Evolutionary conservation across 2,113 vertebrate species (phyloP), one percentile per base, ranked within the genome.

Genomic region (Barbus barbus): DNA sequence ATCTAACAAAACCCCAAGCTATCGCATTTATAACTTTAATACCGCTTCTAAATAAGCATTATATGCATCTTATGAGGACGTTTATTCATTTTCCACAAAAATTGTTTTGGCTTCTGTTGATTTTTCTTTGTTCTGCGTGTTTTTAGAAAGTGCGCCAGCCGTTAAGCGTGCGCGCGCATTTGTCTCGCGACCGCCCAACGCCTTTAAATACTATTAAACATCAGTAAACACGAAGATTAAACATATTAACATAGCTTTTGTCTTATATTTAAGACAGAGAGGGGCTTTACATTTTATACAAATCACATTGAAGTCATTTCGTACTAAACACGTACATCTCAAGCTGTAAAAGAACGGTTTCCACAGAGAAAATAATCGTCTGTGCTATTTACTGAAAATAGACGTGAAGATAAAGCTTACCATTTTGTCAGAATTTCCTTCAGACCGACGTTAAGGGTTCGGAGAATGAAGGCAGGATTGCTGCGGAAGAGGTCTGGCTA

Each of bases 361-460:
- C 1, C 12, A 63, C 20, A 48, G 11, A 24, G 24, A 74, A 18
- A 60, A 36, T 16, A 83, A 8, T 22, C 26, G 3, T 20, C 9
- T 58, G 12, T 9, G 2, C 5, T 9, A 16, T n/a, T 58, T 36
- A 36, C 58, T 22, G 11, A 60, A 22, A 53, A 26, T 2, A 11
- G 24, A 20, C 11, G 5, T 6, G 3, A 38, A 63, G 26, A 4
- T 9, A 31, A 5, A 2, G 86, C 91, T 89, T 28, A 93, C 92
- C 92, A 92, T 93, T 85, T 89, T 89, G 89, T 13, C 0, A 31
- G 36, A 74, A 56, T 76, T 79, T 86, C 87, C 91, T 91, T 90
- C 86, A 56, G 1, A 13, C 90, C 91, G 92, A 91, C 83, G 88
- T 83, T 48, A 82, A 93, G 84, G n/a, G 46, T 85, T 92, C 89